Base-by-base conservation (phyloP, 2,888 invertebrate species). In the Pristionchus japonicus region DNA sequence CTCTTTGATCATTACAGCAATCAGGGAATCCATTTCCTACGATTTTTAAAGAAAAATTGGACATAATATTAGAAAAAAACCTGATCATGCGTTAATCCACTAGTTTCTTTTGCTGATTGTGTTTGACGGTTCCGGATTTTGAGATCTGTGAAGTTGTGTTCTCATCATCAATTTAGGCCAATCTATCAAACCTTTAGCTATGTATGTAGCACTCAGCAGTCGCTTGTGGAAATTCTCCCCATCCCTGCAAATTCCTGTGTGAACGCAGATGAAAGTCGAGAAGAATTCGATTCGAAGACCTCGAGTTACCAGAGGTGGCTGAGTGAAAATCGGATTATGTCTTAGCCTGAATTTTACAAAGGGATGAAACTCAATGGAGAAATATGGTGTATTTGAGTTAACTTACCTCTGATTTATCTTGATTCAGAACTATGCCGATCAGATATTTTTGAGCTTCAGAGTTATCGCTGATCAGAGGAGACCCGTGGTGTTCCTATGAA, bases 241-340 rank as follows among this genome's bases (percentile, higher is more conserved):
- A 11, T 74, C 31, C 17, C 11, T 37, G 40, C 74, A 74, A 40
- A 74, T 23, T 37, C 74, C 74, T 13, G 74, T 74, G 23, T 74
- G 74, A 7, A 74, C 40, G 74, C 74, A 74, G 74, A 74, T 74
- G 23, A 74, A 74, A 7, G 74, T 23, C 40, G 74, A 74, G 40
- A 40, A 74, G 11, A 40, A 74, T 9, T 74, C 74, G 40, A 74
- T 3, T 74, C 74, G 74, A 40, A 40, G 17, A 40, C 40, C 74
- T 74, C 20, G n/a, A 37, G 40, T 74, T 37, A 20, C 1, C 4
- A 40, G 40, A 15, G 23, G 17, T 1, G 27, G 13, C 64, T 67
- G 31, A 15, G n/a, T n/a, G n/a, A n/a, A n/a, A n/a, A n/a, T n/a
- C n/a, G n/a, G n/a, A n/a, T n/a, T n/a, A n/a, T n/a, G n/a, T n/a